Evolutionary conservation across 1,140 invertebrate genomes (phyloP).

Genomic region (Dryas iulia): DNA sequence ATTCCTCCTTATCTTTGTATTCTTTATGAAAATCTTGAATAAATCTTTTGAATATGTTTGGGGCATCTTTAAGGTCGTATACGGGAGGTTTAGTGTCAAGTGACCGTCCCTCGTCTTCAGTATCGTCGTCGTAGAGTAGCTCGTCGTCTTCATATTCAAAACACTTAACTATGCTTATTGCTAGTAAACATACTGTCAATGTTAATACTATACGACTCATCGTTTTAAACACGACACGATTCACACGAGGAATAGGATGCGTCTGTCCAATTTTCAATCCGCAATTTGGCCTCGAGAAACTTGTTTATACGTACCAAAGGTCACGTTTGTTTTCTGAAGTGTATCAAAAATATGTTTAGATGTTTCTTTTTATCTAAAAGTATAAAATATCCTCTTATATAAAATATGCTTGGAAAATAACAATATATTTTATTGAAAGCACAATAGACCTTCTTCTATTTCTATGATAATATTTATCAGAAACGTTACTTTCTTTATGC

Average conservation of each 20-base stretch:
- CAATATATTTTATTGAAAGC: neutral
- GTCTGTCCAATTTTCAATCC: constrained; percentile 27
- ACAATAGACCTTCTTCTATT: neutral
- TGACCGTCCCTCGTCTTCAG: constrained; percentile 25
- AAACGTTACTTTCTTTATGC: neutral
- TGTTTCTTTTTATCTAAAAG: neutral
- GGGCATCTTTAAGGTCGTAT: constrained; percentile 52
- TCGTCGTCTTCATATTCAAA: constrained; percentile 30
- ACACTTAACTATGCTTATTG: constrained; percentile 19
- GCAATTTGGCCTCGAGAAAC: constrained; percentile 30
- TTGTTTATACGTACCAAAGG: constrained; percentile 29
- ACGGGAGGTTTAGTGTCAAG: constrained; percentile 25
- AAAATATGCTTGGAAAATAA: neutral
- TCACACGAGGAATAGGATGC: constrained; percentile 23
- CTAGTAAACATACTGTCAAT: constrained; percentile 18
- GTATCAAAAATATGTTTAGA: neutral
- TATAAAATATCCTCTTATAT: neutral
- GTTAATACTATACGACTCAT: constrained; percentile 42
- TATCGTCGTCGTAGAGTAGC: constrained; percentile 22
- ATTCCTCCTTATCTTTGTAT: constrained; percentile 49
- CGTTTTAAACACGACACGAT: constrained; percentile 28
- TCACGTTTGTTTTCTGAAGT: constrained; percentile 12
- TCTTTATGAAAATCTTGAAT: constrained; percentile 48
- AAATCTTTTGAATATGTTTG: constrained; percentile 49
- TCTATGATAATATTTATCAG: neutral